Evolutionary conservation across 2,797 vertebrate genomes (phyloP), one percentile per base, ranked within the genome.

Genomic region (Channallabes apus): DNA sequence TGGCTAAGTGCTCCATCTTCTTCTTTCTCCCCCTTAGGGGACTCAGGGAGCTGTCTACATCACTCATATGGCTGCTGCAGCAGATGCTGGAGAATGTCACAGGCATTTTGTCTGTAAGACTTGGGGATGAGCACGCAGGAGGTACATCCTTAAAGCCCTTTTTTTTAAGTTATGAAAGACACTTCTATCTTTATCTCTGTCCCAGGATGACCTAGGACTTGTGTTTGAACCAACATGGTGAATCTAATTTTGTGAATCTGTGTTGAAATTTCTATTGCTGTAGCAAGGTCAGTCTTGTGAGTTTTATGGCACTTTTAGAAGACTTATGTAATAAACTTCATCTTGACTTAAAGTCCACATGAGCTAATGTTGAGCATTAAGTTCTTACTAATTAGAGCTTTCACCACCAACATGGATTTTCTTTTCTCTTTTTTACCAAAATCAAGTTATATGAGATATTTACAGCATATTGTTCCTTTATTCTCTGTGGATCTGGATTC

Each of bases 11-110:
- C 41, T 80, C 41, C 41, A 67, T 80, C 79, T 65, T 67, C 38
- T 54, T 54, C 41, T 18, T 32, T 54, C 79, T 51, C 9, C n/a
- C 41, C 62, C 41, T 67, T 54, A 67, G 41, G 61, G 78, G 41
- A 29, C 62, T 27, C 20, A 51, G 17, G 41, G 79, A 29, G 61
- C 38, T 80, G 38, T 51, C 41, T 32, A 32, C 11, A 81, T 81
- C 62, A 81, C 41, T 67, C 79, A 65, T 51, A 29, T 29, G 78
- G 12, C 61, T 80, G 78, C 32, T 46, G n/a, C n/a, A 65, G 78
- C 78, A 67, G 62, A 81, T 67, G 79, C 41, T 54, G 18, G 41
- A 81, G 62, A 81, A 32, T 54, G 62, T 81, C 62, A 18, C 17
- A 15, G n/a, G 9, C 0, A 11, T 81, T 67, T 67, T 67, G 46